Percentiles rank a stretch among this genome's conserved stretches.
Conservation (phyloP, 2,113 vertebrate species). For the Benitochromis conjunctus region DNA sequence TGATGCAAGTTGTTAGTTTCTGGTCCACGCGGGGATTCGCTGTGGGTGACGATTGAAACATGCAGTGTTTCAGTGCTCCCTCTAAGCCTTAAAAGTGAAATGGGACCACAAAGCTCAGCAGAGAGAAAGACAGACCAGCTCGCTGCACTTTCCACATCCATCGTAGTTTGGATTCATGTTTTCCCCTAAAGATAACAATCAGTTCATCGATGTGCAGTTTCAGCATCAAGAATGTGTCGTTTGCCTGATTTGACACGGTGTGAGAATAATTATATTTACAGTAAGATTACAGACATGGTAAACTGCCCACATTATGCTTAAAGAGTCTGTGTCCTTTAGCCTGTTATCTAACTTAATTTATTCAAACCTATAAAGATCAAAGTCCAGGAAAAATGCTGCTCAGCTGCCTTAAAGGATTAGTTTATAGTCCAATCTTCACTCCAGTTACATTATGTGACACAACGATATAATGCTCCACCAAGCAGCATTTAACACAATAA, state of each 20-base stretch:
- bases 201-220: neutral
- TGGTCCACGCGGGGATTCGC: neutral
- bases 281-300: neutral
- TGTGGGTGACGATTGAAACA: conserved; percentile 28
- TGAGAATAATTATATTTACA: neutral
- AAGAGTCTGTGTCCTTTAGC: neutral
- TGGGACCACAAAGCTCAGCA: conserved; percentile 15
- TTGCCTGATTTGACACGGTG: neutral
- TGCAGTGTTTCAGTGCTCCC: conserved; percentile 74
- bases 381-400: neutral
- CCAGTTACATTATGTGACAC: neutral
- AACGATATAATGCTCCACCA: neutral
- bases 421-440: neutral
- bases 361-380: neutral
- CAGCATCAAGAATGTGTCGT: neutral
- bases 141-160: neutral
- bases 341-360: neutral
- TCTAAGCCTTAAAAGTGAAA: conserved; percentile 61
- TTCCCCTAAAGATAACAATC: neutral
- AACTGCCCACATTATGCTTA: neutral
- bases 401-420: neutral
- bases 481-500: neutral
- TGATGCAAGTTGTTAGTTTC: conserved; percentile 10
- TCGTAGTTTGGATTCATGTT: neutral
- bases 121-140: conserved; percentile 34